Conservation (phyloP, 1,140 invertebrate species). For the Pinna nobilis region DNA sequence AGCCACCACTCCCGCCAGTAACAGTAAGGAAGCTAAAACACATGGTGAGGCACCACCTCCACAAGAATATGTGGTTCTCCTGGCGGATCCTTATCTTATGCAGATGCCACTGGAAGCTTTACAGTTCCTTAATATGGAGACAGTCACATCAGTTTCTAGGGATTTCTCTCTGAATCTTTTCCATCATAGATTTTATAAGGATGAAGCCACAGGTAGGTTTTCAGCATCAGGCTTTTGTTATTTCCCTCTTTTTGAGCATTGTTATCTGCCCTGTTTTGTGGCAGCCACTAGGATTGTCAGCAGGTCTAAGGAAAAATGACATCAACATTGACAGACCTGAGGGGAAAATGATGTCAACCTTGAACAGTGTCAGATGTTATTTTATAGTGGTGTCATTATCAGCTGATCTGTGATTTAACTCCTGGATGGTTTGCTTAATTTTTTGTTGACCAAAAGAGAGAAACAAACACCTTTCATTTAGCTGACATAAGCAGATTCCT, state of each 20-base stretch:
- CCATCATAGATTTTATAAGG: conserved; percentile 61
- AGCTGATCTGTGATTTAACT: too few species aligned
- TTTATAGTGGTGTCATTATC: conserved; percentile 12
- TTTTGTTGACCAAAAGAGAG: too few species aligned
- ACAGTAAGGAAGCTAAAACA: conserved; percentile 21
- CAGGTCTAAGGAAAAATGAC: too few species aligned
- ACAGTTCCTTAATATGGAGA: conserved; percentile 58
- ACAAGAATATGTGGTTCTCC: conserved; percentile 65
- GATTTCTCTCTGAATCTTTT: conserved; percentile 73
- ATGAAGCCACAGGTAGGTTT: conserved; percentile 47
- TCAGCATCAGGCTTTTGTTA: background rate
- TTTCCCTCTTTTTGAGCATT: background rate
- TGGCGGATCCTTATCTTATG: conserved; percentile 69
- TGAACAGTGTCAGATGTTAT: too few species aligned
- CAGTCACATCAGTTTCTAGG: conserved; percentile 62
- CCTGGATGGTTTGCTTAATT: too few species aligned
- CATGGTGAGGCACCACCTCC: conserved; percentile 39
- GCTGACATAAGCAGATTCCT: too few species aligned
- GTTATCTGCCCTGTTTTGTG: too few species aligned
- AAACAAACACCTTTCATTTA: too few species aligned
- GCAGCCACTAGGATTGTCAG: too few species aligned
- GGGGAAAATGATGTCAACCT: too few species aligned
- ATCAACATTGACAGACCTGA: too few species aligned
- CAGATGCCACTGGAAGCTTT: conserved; percentile 72
- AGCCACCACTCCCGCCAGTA: conserved; percentile 39